phyloP scores from a whole-genome alignment of 53 echinoderm and acorn worm genomes.

The Luidia sarsii region DNA sequence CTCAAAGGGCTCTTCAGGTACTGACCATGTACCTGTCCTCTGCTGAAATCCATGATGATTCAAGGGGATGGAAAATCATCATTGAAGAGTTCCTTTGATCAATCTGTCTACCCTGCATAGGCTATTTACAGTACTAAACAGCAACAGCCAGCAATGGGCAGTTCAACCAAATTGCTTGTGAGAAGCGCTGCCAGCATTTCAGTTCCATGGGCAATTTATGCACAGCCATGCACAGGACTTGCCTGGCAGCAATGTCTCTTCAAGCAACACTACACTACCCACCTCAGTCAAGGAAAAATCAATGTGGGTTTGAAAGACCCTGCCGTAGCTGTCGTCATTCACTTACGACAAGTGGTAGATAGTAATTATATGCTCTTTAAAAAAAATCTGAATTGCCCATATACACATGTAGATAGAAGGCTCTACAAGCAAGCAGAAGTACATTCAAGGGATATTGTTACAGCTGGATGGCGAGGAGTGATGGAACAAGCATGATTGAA shows the following conservation, averaged over 20 bases:
- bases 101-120: slow-evolving; percentile 36
- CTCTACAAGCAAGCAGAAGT: no score
- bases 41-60: no score
- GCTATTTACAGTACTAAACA: slow-evolving; percentile 54
- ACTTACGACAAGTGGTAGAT: slow-evolving; percentile 54
- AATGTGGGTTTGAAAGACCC: slow-evolving; percentile 56
- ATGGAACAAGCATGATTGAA: no score
- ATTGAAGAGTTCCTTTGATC: neutral
- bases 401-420: no score
- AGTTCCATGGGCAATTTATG: slow-evolving; percentile 48
- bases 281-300: slow-evolving; percentile 31
- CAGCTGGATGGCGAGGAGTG: no score
- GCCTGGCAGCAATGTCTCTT: slow-evolving; percentile 25
- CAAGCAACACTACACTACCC: slow-evolving; percentile 35
- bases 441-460: no score
- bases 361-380: slow-evolving; percentile 56
- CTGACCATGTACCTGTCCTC: no score
- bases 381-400: slow-evolving; percentile 34
- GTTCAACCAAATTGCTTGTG: slow-evolving; percentile 20
- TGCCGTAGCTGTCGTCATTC: slow-evolving; percentile 38
- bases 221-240: slow-evolving; percentile 36
- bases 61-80: neutral
- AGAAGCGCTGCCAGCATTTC: slow-evolving; percentile 44
- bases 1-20: no score
- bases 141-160: slow-evolving; percentile 8